phyloP scores from a whole-genome alignment of 1,140 invertebrate species.

The Macrobrachium nipponense region DNA sequence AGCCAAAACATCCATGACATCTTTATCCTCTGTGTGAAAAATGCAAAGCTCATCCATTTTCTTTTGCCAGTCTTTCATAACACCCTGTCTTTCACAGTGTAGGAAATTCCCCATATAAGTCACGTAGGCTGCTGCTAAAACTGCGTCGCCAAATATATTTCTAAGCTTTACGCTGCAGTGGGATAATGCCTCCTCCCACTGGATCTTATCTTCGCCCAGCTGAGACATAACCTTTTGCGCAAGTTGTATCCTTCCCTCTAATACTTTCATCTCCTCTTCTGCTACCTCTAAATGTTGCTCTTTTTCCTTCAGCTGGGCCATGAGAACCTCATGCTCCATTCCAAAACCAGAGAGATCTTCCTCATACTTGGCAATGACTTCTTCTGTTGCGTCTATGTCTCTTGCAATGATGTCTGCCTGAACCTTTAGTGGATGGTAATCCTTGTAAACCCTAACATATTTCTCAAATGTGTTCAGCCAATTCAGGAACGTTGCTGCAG shows the following conservation, averaged over 20 bases:
- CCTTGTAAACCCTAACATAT: conserved; percentile 60
- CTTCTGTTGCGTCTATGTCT: conserved; percentile 58
- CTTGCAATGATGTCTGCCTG: conserved; percentile 62
- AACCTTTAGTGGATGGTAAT: conserved; percentile 61
- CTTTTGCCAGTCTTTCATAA: conserved; percentile 43
- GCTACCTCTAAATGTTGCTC: conserved; percentile 59
- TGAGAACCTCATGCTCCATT: conserved; percentile 59
- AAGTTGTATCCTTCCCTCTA: conserved; percentile 58
- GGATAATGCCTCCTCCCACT: conserved; percentile 54
- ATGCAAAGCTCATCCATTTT: conserved; percentile 50
- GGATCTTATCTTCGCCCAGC: conserved; percentile 48
- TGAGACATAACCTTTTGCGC: conserved; percentile 61
- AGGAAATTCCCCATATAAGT: conserved; percentile 52
- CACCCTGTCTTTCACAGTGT: conserved; percentile 19
- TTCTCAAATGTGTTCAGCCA: conserved; percentile 61
- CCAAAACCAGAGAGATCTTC: conserved; percentile 54
- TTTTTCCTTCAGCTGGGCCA: conserved; percentile 57
- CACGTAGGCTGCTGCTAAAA: conserved; percentile 49
- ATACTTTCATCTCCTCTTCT: conserved; percentile 60
- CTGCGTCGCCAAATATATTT: conserved; percentile 50
- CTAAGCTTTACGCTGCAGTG: conserved; percentile 35
- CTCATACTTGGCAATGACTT: conserved; percentile 53
- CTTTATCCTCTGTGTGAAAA: conserved; percentile 38
- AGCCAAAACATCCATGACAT: conserved; percentile 34
- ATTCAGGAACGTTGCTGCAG: conserved; percentile 41